Percentiles rank a stretch among this genome's conserved stretches.
Conservation (phyloP, 2,797 vertebrate genomes). For the Chrosomus eos region DNA sequence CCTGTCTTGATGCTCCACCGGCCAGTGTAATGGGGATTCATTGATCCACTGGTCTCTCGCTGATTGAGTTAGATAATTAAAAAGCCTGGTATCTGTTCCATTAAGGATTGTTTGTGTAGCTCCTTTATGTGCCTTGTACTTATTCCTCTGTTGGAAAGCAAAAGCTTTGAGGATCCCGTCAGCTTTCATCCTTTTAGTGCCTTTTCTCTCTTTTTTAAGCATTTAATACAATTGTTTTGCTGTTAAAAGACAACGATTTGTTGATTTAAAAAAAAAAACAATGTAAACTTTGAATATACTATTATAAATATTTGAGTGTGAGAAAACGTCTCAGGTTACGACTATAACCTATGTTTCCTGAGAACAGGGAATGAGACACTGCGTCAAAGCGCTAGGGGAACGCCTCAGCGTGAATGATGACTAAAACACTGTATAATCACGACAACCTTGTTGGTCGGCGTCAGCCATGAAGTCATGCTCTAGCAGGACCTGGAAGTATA, state of each 20-base stretch:
- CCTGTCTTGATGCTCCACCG: constrained; percentile 70
- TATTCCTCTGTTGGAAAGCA: constrained; percentile 70
- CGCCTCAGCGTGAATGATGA: too few species aligned
- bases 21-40: constrained; percentile 82
- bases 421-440: too few species aligned
- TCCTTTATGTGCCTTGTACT: constrained; percentile 61
- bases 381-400: too few species aligned
- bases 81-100: constrained; percentile 85
- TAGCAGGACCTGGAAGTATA: too few species aligned
- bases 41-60: constrained; percentile 83
- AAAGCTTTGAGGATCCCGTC: constrained; percentile 59
- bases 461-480: too few species aligned
- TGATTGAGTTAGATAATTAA: constrained; percentile 89
- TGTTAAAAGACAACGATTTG: constrained; percentile 16
- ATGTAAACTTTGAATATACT: not conserved
- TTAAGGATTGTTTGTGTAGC: constrained; percentile 83
- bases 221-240: constrained; percentile 31
- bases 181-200: constrained; percentile 45
- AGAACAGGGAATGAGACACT: too few species aligned
- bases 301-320: not conserved
- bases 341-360: too few species aligned
- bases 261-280: constrained; percentile 2
- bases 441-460: too few species aligned
- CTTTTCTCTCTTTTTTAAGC: constrained; percentile 19
- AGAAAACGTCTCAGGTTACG: too few species aligned